These are phyloP conservation scores for Hyposoter didymator DNA, from an alignment of 2,888 invertebrate species.

Conservation along the genomic window DNA sequence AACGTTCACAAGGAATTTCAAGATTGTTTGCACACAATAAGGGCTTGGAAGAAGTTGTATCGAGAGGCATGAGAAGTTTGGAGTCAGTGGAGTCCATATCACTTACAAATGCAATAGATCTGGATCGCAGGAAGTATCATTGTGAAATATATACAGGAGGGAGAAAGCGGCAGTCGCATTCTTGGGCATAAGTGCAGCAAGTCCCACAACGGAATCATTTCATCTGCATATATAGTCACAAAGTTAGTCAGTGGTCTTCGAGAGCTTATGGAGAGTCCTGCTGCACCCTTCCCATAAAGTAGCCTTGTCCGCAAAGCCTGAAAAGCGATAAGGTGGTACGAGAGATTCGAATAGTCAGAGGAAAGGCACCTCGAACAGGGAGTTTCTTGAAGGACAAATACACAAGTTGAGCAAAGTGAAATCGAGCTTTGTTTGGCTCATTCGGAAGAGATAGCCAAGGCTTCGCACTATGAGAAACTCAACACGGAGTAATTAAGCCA, in stretches of 20 bases:
- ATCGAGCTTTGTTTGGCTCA: constrained; percentile 12
- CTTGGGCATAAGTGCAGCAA: constrained; percentile 1
- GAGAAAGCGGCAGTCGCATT: neutral
- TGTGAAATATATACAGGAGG: neutral
- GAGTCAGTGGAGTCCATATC: neutral
- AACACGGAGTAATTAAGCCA: neutral
- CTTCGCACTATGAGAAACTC: constrained; percentile 2
- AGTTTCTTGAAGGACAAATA: constrained; percentile 63
- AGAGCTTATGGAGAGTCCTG: constrained; percentile 39
- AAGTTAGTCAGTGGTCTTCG: constrained; percentile 60
- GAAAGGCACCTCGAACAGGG: constrained; percentile 22
- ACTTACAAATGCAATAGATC: neutral
- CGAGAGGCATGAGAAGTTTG: neutral
- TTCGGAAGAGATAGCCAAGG: constrained; percentile 12
- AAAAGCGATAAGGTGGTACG: constrained; percentile 41
- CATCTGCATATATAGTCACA: constrained; percentile 22
- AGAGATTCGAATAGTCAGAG: neutral
- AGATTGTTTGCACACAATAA: neutral
- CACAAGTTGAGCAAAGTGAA: constrained; percentile 17
- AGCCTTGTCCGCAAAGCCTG: constrained; percentile 27
- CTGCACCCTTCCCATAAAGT: neutral
- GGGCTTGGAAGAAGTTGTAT: neutral
- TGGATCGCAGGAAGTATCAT: neutral
- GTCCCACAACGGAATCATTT: constrained; percentile 28
- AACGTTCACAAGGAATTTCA: neutral